Evolutionary conservation across 1,140 invertebrate genomes (phyloP), one percentile per base, ranked within the genome.

Genomic region (Sycophila sp.): DNA sequence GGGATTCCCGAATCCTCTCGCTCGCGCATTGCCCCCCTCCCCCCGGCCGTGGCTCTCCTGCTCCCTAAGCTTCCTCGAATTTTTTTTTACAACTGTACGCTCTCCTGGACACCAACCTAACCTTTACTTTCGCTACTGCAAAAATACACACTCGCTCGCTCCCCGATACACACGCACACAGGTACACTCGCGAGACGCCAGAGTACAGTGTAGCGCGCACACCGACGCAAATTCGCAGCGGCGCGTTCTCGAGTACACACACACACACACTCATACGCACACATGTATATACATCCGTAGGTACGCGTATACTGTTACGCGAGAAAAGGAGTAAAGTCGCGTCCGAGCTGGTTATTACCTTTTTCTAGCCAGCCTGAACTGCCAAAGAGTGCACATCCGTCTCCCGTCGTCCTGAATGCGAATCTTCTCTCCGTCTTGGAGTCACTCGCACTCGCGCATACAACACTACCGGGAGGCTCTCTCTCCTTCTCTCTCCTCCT

Each of bases 281-380:
- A 13, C 1, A 34, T 11, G n/a, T 56, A 34, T 34, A 5, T 32
- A 34, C 15, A 19, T 34, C 2, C 19, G 30, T 11, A 45, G 4
- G 19, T 45, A 45, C 42, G 0, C 8, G 17, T n/a, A 2, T 10
- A 47, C 19, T 2, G 15, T 45, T n/a, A n/a, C 2, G 40, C n/a
- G 3, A 15, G 38, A 8, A n/a, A 4, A 40, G 38, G n/a, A 40
- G 38, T 5, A 40, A 15, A 40, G 13, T 24, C 5, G 42, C 17
- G 24, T 17, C 15, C 15, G 2, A 6, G 40, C 6, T n/a, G 28
- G 19, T 32, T 3, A 26, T 68, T 69, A 69, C 66, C 66, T 69
- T 69, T 69, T 69, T 69, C 56, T 69, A 69, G 56, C 66, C 24
- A 69, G 40, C 11, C 24, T 59, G 49, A 69, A 69, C 56, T 60